Base-by-base conservation (phyloP, 2,797 vertebrate species). In the Rhinichthys osculus region DNA sequence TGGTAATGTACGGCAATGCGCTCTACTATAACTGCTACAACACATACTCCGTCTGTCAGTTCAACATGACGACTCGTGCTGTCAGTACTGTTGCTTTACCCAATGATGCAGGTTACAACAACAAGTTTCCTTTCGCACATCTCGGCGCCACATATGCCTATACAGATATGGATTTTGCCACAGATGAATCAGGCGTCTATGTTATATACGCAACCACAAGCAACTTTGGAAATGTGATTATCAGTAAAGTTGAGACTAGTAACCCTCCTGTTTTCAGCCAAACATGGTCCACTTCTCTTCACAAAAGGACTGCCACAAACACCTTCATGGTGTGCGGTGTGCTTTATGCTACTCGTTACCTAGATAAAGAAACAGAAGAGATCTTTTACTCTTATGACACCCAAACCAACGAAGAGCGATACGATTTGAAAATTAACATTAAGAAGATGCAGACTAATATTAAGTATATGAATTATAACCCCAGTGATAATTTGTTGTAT, bases 1-100 rank as follows among this genome's bases (percentile, higher is more conserved):
- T 89, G 5, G 93, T 95, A 52, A 74, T 95, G 85, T 95, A 94
- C 1, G 89, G 71, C 38, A 92, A 86, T 0, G 91, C 93, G 0
- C 89, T 95, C 57, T 96, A 95, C 88, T 96, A 95, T 90, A 91
- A 92, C 89, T 96, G 95, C 83, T 96, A 95, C 90, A 93, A 95
- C 84, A 17, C 44, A 33, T 85, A 81, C 0, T n/a, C 62, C 0
- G 87, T 96, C 66, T 95, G 95, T 88, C 89, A 89, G 82, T 95
- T 95, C 87, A 92, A 95, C 91, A 85, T 96, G 85, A 91, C 90
- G 2, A 3, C 72, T 52, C 92, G 89, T 47, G 73, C 78, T 1
- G 27, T 95, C 27, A 85, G 88, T 38, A 90, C 67, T 2, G 33
- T 90, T 42, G 17, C 88, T 7, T 90, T 96, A 33, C 94, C 95